Conservation (phyloP, 2,797 vertebrate genomes). For the Clarias pachynema region DNA sequence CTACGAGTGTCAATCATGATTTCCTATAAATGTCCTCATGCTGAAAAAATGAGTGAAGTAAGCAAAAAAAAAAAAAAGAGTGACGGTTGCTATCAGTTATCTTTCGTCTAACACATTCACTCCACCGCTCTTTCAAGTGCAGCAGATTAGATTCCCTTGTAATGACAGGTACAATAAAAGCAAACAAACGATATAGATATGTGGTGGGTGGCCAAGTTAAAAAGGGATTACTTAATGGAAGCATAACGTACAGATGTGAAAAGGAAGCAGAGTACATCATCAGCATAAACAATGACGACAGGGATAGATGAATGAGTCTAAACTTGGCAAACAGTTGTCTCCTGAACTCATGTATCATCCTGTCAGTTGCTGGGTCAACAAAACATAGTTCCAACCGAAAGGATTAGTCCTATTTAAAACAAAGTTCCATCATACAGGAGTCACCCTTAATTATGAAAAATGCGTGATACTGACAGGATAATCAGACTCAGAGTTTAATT, state of each 20-base stretch:
- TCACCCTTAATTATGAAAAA: neutral
- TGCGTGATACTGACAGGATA: neutral
- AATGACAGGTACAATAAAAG: neutral
- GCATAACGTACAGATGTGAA: neutral
- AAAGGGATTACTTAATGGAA: neutral
- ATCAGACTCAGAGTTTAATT: neutral
- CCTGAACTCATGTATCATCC: constrained; percentile 11
- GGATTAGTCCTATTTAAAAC: constrained; percentile 11
- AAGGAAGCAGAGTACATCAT: constrained; percentile 20
- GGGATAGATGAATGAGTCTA: constrained; percentile 15
- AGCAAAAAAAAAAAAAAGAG: neutral
- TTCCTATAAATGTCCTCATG: neutral
- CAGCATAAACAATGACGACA: constrained; percentile 1
- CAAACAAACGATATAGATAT: constrained; percentile 1
- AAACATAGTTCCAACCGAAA: constrained; percentile 19
- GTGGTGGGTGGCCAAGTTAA: constrained; percentile 33
- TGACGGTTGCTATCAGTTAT: neutral
- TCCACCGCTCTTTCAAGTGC: neutral
- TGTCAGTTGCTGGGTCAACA: constrained; percentile 22
- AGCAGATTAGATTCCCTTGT: neutral
- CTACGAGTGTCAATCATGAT: neutral
- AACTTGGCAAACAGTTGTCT: constrained; percentile 38
- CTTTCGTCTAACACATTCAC: neutral
- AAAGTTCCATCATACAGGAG: neutral
- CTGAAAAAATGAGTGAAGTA: neutral